Conservation (phyloP, 1,140 invertebrate species). For the Drosophila hydei region DNA sequence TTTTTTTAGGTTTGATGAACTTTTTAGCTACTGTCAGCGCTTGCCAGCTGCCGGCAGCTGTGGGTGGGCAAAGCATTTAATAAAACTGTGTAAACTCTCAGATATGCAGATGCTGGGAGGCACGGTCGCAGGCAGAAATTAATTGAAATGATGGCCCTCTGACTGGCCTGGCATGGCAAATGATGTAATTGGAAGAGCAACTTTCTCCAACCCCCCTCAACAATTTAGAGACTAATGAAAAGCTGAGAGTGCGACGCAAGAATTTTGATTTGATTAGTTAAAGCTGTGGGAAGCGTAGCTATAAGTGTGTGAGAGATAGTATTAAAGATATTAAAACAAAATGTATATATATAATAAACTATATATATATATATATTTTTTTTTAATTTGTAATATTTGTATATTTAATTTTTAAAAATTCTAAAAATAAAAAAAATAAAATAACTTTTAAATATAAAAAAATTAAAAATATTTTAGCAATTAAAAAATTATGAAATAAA, state of each 20-base stretch:
- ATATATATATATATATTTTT: too few relatives aligned
- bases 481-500: too few relatives aligned
- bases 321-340: too few relatives aligned
- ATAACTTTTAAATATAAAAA: too few relatives aligned
- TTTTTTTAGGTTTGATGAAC: constrained; percentile 62
- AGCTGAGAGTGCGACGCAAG: constrained; percentile 10
- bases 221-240: constrained; percentile 24
- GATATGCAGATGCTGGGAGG: constrained; percentile 21
- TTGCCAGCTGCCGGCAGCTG: background rate
- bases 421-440: too few relatives aligned
- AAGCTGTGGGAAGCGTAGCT: background rate
- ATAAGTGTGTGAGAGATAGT: background rate
- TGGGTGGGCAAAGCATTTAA: constrained; percentile 29
- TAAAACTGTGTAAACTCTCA: constrained; percentile 13
- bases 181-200: constrained; percentile 19
- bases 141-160: constrained; percentile 33
- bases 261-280: constrained; percentile 24
- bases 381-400: too few relatives aligned
- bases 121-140: constrained; percentile 3
- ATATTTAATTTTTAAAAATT: too few relatives aligned
- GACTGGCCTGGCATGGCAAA: background rate
- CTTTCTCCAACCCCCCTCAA: background rate
- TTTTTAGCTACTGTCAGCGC: constrained; percentile 42
- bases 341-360: too few relatives aligned
- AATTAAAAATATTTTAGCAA: too few relatives aligned